phyloP scores from a whole-genome alignment of 2,888 invertebrate species.

The Tethea ocularis region DNA sequence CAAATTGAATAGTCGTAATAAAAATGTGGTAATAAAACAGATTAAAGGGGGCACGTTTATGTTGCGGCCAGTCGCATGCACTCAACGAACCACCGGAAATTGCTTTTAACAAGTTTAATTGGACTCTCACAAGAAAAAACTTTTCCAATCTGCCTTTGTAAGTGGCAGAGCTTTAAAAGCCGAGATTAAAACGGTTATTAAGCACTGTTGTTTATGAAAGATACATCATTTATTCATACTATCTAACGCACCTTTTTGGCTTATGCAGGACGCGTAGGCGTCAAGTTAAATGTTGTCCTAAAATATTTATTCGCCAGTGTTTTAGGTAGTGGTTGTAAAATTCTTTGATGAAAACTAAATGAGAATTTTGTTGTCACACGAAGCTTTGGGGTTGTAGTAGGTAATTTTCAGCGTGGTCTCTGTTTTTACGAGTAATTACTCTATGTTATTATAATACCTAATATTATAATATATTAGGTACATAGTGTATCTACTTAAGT shows the following conservation, averaged over 20 bases:
- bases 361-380: neutral
- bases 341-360: constrained; percentile 7
- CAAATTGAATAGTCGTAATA: neutral
- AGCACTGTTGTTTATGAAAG: constrained; percentile 49
- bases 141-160: constrained; percentile 80
- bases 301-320: constrained; percentile 7
- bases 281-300: constrained; percentile 9
- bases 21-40: constrained; percentile 25
- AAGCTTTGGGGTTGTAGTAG: neutral
- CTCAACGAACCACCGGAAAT: constrained; percentile 65
- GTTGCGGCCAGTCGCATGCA: constrained; percentile 48
- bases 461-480: neutral
- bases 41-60: constrained; percentile 29
- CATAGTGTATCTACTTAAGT: no score
- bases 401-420: neutral
- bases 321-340: neutral
- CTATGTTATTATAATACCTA: neutral
- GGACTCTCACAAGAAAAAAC: constrained; percentile 77
- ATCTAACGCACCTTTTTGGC: constrained; percentile 16
- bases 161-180: constrained; percentile 64
- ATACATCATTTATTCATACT: constrained; percentile 33
- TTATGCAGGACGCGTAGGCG: constrained; percentile 12
- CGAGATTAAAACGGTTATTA: constrained; percentile 66
- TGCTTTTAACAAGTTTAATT: constrained; percentile 81
- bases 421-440: neutral